Base-by-base conservation (phyloP, 2,113 vertebrate genomes). In the Mungos mungo region DNA sequence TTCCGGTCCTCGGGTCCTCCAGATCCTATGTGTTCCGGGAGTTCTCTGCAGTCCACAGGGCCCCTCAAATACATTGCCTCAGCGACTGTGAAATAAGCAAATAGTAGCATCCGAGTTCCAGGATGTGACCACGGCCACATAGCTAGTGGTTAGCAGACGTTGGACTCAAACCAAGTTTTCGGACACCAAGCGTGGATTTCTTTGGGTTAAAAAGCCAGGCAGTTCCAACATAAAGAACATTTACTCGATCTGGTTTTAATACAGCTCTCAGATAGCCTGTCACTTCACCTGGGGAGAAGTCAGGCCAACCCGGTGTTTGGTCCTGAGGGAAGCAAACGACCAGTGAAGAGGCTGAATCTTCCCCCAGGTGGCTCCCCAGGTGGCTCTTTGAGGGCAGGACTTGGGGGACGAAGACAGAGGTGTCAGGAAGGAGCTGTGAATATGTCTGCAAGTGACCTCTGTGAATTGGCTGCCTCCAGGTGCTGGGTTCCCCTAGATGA, bases 321-420 rank as follows among this genome's bases (percentile, higher is more conserved):
- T 86, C 33, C 19, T 2, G 7, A 66, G 7, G 25, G 25, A 57
- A 54, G 72, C 18, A 35, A 33, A 57, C 14, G 85, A 21, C 15
- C 14, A 27, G 9, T 5, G 11, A 18, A 84, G 35, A 72, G 47
- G 18, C 41, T 31, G 65, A 5, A 10, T 77, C 47, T 81, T 21
- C 72, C 71, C 12, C n/a, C n/a, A n/a, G n/a, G n/a, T n/a, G n/a
- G n/a, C n/a, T 14, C 3, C 18, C 54, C 41, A 21, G 35, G 31
- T n/a, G 69, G 31, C 11, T 52, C 8, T 68, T 4, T 25, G 77
- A 8, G 5, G 5, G 66, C 0, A 0, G 21, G 3, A 5, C 2
- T 27, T 2, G 2, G 3, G 7, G 1, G 14, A 8, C 3, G 41
- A 41, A 72, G 60, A n/a, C 35, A 6, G 12, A 2, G 12, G 45